Evolutionary conservation across 2,888 invertebrate genomes (phyloP).

Genomic region (Lottia scabra): DNA sequence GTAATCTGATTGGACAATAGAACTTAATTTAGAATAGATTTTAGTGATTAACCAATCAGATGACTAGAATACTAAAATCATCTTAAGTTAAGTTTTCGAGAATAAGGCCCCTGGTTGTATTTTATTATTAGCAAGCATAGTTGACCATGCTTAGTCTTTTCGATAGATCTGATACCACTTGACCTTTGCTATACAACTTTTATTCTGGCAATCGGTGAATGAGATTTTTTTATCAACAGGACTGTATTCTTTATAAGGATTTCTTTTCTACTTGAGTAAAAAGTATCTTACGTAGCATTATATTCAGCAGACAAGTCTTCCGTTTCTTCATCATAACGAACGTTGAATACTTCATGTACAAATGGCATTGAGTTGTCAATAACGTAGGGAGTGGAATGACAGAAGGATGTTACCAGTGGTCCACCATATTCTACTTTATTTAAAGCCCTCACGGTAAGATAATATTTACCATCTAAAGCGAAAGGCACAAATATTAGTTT

Average conservation of each 20-base stretch:
- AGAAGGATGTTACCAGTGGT: slow-evolving; percentile 47
- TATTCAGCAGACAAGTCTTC: slow-evolving; percentile 37
- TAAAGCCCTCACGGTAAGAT: slow-evolving; percentile 45
- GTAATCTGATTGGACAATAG: too few relatives aligned
- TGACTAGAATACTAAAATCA: too few relatives aligned
- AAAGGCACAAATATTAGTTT: background rate
- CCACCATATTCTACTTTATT: slow-evolving; percentile 58
- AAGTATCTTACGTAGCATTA: slow-evolving; percentile 49
- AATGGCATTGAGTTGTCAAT: slow-evolving; percentile 53
- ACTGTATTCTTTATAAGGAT: background rate
- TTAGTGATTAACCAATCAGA: too few relatives aligned
- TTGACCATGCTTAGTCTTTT: too few relatives aligned
- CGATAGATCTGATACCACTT: too few relatives aligned
- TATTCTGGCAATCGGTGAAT: too few relatives aligned
- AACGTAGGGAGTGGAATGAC: slow-evolving; percentile 46
- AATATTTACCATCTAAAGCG: slow-evolving; percentile 51
- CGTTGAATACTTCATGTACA: slow-evolving; percentile 46
- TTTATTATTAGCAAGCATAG: too few relatives aligned
- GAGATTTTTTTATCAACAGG: too few relatives aligned
- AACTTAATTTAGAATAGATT: too few relatives aligned
- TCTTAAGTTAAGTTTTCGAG: too few relatives aligned
- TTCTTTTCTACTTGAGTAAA: background rate
- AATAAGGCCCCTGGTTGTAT: too few relatives aligned
- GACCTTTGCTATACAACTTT: too few relatives aligned
- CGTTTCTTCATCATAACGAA: slow-evolving; percentile 48